A percentile compares a stretch with the other conserved stretches of the same genome.
Conservation (phyloP, 92 coral and sea anemone species). For the Hydrozoanthus gracilis region DNA sequence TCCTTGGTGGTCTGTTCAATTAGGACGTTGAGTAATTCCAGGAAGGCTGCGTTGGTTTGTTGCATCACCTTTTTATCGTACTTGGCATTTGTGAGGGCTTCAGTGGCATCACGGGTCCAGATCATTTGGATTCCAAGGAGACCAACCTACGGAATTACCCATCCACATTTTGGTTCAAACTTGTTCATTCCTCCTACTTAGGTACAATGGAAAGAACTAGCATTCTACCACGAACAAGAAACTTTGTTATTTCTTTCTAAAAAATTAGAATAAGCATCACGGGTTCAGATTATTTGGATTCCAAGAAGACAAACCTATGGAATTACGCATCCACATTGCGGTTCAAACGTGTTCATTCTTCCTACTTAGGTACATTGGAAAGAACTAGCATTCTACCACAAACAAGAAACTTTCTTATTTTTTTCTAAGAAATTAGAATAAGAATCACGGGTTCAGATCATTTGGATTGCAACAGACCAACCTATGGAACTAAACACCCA, state of each 20-base stretch:
- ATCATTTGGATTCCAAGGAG: conserved; percentile 90
- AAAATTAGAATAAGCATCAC: conserved; percentile 51
- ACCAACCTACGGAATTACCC: conserved; percentile 64
- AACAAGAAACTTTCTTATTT: too few relatives aligned
- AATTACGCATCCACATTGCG: not conserved
- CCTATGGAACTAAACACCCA: conserved; percentile 7
- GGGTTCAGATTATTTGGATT: conserved; percentile 89
- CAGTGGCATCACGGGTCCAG: conserved; percentile 92
- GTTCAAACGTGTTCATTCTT: not conserved
- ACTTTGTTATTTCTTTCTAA: too few relatives aligned
- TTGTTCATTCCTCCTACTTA: not conserved
- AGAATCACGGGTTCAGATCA: conserved; percentile 89
- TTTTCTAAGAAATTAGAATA: too few relatives aligned
- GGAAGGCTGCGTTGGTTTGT: conserved; percentile 87
- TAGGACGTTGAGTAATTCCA: conserved; percentile 82
- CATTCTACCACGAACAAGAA: too few relatives aligned
- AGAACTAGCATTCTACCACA: too few relatives aligned
- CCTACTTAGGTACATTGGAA: not conserved
- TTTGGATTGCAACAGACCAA: conserved; percentile 83
- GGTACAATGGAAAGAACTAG: not conserved
- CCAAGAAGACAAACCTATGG: conserved; percentile 82
- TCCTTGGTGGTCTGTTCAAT: conserved; percentile 88
- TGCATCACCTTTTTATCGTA: conserved; percentile 94
- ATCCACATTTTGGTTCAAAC: too few relatives aligned
- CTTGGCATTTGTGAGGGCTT: conserved; percentile 85